Conservation (phyloP, 2,113 vertebrate species). For the Phoxinus phoxinus region DNA sequence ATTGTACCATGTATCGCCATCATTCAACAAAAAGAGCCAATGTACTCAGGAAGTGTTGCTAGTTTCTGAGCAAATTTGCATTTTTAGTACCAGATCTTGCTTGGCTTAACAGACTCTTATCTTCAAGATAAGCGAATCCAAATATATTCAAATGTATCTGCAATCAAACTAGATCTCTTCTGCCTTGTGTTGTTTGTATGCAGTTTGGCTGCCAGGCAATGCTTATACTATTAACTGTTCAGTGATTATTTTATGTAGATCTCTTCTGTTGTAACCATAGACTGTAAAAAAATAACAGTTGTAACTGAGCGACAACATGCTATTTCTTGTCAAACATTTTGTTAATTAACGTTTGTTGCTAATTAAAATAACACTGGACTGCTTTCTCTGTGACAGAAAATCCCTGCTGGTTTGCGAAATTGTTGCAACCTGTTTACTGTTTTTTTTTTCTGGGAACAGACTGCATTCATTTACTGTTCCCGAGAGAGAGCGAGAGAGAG, state of each 20-base stretch:
- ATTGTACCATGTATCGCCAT: not conserved
- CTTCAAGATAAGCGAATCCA: constrained; percentile 38
- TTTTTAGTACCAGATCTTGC: not conserved
- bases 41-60: constrained; percentile 41
- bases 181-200: not conserved
- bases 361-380: not conserved
- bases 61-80: constrained; percentile 50
- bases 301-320: not conserved
- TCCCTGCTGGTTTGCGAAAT: constrained; percentile 9
- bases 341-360: not conserved
- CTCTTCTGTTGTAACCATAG: not conserved
- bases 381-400: not conserved
- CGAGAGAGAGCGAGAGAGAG: constrained; percentile 14
- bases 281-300: too few relatives aligned
- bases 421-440: not conserved
- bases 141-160: constrained; percentile 43
- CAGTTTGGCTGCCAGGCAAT: not conserved
- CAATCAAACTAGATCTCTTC: not conserved
- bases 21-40: not conserved
- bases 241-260: not conserved
- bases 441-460: constrained; percentile 17
- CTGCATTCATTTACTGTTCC: not conserved
- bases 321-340: not conserved
- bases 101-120: constrained; percentile 26
- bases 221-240: not conserved